Conservation (phyloP, 2,888 invertebrate genomes). For the Synanthedon formicaeformis region DNA sequence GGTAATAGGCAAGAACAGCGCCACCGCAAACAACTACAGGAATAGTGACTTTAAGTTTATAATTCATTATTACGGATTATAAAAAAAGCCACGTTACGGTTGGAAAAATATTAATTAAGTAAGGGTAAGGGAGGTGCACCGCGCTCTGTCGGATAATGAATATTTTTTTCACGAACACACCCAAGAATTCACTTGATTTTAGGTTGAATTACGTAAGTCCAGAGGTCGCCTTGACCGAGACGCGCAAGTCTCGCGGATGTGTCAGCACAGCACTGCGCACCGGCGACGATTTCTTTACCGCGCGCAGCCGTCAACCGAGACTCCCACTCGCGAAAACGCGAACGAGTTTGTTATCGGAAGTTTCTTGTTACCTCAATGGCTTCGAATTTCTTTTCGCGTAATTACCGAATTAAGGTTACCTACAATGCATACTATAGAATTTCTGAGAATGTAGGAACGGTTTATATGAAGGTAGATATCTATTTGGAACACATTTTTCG, state of each 20-base stretch:
- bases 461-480: too few species aligned
- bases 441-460: conserved; percentile 27
- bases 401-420: conserved; percentile 42
- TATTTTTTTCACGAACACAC: conserved; percentile 55
- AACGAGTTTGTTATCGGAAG: conserved; percentile 53
- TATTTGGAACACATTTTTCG: too few species aligned
- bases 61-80: conserved; percentile 47
- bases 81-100: conserved; percentile 19
- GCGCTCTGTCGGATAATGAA: conserved; percentile 35
- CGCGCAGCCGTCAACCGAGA: conserved; percentile 61
- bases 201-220: conserved; percentile 62
- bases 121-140: conserved; percentile 29
- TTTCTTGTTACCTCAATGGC: conserved; percentile 60
- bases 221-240: conserved; percentile 65
- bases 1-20: conserved; percentile 65
- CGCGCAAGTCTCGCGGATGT: conserved; percentile 67
- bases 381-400: conserved; percentile 30
- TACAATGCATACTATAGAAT: conserved; percentile 21
- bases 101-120: conserved; percentile 25
- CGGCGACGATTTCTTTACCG: conserved; percentile 29
- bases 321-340: conserved; percentile 40
- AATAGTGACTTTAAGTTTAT: conserved; percentile 63
- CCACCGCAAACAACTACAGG: conserved; percentile 66
- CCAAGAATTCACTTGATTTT: conserved; percentile 51
- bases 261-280: conserved; percentile 66